Evolutionary conservation across 2,888 invertebrate genomes (phyloP).

Genomic region (Mesorhabditis belari): DNA sequence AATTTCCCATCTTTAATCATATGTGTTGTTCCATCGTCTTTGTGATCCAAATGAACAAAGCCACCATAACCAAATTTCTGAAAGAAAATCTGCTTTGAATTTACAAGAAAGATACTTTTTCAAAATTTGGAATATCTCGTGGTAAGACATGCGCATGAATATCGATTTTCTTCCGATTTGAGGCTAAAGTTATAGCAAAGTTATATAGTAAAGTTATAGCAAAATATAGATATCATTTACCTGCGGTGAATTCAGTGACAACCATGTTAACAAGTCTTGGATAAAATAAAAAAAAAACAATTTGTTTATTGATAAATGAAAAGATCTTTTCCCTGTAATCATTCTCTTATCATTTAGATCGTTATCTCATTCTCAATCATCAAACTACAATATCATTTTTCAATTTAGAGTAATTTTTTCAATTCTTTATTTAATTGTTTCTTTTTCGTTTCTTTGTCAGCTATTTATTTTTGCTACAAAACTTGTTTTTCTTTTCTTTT

Average conservation of each 20-base stretch:
- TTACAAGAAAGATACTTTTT: conserved; percentile 52
- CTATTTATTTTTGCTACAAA: too few relatives aligned
- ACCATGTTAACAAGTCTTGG: too few relatives aligned
- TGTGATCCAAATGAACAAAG: conserved; percentile 57
- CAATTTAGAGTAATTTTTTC: too few relatives aligned
- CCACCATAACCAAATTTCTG: conserved; percentile 61
- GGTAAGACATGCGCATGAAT: conserved; percentile 61
- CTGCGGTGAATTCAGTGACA: not conserved
- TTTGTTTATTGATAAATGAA: too few relatives aligned
- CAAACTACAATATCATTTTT: too few relatives aligned
- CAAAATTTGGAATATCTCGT: conserved; percentile 59
- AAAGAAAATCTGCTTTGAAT: conserved; percentile 9
- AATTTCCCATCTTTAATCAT: conserved; percentile 59
- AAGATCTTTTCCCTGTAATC: too few relatives aligned
- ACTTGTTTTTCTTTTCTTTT: too few relatives aligned
- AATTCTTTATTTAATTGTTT: too few relatives aligned
- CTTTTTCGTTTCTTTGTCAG: too few relatives aligned
- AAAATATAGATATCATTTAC: not conserved
- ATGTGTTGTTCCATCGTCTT: conserved; percentile 51
- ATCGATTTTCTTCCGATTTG: conserved; percentile 56
- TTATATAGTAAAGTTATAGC: not conserved
- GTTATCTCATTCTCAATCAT: too few relatives aligned
- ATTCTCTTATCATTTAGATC: too few relatives aligned
- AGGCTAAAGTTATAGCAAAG: conserved; percentile 11
- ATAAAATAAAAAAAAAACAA: too few relatives aligned